These are phyloP conservation scores for Chionis minor DNA, from an alignment of 2,113 vertebrate species.

Conservation along the genomic window DNA sequence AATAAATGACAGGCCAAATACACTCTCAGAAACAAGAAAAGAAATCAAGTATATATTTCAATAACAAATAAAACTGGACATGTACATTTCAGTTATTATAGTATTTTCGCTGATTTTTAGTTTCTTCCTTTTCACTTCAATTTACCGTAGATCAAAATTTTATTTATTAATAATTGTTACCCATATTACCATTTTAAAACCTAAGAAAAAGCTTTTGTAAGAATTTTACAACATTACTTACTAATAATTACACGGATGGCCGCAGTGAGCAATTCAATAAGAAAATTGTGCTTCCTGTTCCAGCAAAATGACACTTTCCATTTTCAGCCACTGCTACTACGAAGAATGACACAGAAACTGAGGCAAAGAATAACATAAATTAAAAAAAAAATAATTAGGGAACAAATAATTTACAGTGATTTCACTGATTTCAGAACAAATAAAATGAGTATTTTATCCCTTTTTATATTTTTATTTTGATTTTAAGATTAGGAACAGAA, in stretches of 20 bases:
- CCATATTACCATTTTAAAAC: neutral
- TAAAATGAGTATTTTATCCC: neutral
- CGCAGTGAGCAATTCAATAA: neutral
- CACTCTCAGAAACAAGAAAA: neutral
- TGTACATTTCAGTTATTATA: neutral
- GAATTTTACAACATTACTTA: neutral
- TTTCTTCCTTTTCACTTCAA: neutral
- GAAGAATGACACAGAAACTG: neutral
- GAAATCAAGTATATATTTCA: neutral
- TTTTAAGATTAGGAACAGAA: neutral
- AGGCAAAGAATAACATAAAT: neutral
- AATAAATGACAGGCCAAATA: neutral
- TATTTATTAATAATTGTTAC: neutral
- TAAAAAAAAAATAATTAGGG: neutral
- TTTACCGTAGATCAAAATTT: neutral
- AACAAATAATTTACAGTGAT: neutral
- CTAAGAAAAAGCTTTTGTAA: neutral
- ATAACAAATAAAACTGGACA: neutral
- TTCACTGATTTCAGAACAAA: neutral
- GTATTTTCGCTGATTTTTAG: neutral
- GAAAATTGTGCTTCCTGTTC: neutral
- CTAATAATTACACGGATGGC: neutral
- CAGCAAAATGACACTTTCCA: neutral
- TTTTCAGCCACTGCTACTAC: neutral
- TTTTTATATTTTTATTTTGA: neutral